Base-by-base conservation (phyloP, 2,797 vertebrate genomes). In the Ara ararauna region DNA sequence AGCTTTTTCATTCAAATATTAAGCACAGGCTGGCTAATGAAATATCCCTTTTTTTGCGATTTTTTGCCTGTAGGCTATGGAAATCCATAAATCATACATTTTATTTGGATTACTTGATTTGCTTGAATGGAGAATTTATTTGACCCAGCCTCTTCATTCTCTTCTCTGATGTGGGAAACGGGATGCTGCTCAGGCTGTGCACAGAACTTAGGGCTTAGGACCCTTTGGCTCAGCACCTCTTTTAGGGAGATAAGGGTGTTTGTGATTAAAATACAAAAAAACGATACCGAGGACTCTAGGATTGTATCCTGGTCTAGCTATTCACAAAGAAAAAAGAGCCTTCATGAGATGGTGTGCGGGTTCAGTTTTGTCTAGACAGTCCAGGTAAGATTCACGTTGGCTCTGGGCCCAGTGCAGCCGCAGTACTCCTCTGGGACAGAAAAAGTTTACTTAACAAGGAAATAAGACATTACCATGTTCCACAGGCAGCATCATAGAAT, bases 221-320 rank as follows among this genome's bases (percentile, higher is more conserved):
- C 4, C 1, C 7, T 18, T 18, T 13, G 38, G 10, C 21, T 84
- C 44, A 42, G 5, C 11, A 3, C 24, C 26, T n/a, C 17, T 62
- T 67, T 34, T 23, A 19, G 29, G 29, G 29, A 73, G 7, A 67
- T 8, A 30, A 0, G 1, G 23, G 3, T 5, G 1, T 42, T 75
- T 85, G 27, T 54, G 56, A 60, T 74, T 70, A 34, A 76, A 82
- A 83, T 54, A 19, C 18, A 58, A 30, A 50, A 19, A 80, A 42
- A 13, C 19, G 7, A 36, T 30, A 50, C 5, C 4, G 34, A 68
- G 29, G 20, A 15, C 4, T 68, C 13, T 6, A 60, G 21, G 24
- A 45, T 70, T 51, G 47, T n/a, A 75, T 50, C 56, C 26, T 30
- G 16, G 9, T n/a, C 11, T 68, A 61, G 40, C 24, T 80, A 53